phyloP scores from a whole-genome alignment of 2,888 invertebrate genomes.

The Pycnomerus fuliginosus region DNA sequence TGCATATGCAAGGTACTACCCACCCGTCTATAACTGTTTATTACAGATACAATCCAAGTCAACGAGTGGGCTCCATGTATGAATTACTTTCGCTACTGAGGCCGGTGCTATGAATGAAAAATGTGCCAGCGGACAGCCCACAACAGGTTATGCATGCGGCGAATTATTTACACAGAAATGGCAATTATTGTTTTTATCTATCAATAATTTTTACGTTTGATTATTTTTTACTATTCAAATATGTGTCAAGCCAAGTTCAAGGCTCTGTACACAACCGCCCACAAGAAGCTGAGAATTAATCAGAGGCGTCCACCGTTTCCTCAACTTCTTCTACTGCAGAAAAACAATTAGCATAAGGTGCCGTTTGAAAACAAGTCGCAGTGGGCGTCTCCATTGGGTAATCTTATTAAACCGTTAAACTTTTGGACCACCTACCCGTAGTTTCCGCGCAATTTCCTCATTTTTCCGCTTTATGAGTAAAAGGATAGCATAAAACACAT shows the following conservation, averaged over 20 bases:
- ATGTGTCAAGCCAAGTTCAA: too few relatives aligned
- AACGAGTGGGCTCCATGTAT: constrained; percentile 27
- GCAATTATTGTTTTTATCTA: too few relatives aligned
- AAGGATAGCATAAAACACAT: constrained; percentile 28
- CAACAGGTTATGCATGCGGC: too few relatives aligned
- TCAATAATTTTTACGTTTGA: too few relatives aligned
- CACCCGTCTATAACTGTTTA: constrained; percentile 22
- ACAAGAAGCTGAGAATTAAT: too few relatives aligned
- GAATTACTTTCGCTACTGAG: constrained; percentile 33
- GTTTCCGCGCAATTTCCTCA: constrained; percentile 9
- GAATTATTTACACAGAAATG: too few relatives aligned
- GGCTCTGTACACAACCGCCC: too few relatives aligned
- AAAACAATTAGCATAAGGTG: too few relatives aligned
- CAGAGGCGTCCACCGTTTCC: too few relatives aligned
- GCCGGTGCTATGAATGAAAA: constrained; percentile 27
- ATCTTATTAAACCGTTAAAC: constrained; percentile 2
- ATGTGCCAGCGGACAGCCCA: constrained; percentile 18
- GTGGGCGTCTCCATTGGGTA: constrained; percentile 16
- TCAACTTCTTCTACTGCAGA: too few relatives aligned
- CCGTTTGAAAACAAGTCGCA: too few relatives aligned
- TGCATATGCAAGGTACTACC: constrained; percentile 17
- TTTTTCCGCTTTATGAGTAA: constrained; percentile 27
- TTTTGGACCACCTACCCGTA: constrained; percentile 11
- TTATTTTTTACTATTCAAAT: too few relatives aligned
- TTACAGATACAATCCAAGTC: constrained; percentile 19